These are phyloP conservation scores for Ptilonorhynchus violaceus DNA, from an alignment of 2,113 vertebrate species.

Conservation along the genomic window DNA sequence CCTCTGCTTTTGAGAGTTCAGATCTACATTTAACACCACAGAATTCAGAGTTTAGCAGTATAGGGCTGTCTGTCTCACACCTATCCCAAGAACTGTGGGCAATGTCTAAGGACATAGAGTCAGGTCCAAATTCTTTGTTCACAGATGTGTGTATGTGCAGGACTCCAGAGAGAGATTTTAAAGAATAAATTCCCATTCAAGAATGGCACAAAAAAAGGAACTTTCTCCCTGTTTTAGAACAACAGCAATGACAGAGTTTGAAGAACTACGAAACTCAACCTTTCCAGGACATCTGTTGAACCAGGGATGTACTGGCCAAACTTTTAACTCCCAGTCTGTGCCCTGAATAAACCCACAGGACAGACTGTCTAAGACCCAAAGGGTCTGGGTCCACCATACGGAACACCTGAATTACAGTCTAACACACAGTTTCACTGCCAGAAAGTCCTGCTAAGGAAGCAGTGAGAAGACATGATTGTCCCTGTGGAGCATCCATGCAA, in stretches of 20 bases:
- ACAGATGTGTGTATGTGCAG: neutral
- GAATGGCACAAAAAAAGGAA: neutral
- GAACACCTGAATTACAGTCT: neutral
- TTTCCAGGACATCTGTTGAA: neutral
- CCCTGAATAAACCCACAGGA: neutral
- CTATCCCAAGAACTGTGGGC: neutral
- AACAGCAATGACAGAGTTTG: neutral
- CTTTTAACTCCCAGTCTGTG: neutral
- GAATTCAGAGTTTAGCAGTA: neutral
- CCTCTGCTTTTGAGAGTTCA: neutral
- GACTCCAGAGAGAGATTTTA: neutral
- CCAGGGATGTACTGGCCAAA: neutral
- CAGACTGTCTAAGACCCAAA: neutral
- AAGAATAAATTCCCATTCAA: neutral
- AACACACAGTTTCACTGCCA: neutral
- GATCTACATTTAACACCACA: neutral
- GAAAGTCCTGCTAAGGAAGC: neutral
- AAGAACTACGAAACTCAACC: neutral
- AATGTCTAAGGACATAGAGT: neutral
- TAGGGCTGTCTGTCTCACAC: neutral
- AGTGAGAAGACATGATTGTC: neutral
- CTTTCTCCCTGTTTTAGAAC: neutral
- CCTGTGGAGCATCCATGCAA: neutral
- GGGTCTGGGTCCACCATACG: fast-evolving
- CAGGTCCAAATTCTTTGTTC: neutral